Base-by-base conservation (phyloP, 2,113 vertebrate genomes). In the Uria lomvia region DNA sequence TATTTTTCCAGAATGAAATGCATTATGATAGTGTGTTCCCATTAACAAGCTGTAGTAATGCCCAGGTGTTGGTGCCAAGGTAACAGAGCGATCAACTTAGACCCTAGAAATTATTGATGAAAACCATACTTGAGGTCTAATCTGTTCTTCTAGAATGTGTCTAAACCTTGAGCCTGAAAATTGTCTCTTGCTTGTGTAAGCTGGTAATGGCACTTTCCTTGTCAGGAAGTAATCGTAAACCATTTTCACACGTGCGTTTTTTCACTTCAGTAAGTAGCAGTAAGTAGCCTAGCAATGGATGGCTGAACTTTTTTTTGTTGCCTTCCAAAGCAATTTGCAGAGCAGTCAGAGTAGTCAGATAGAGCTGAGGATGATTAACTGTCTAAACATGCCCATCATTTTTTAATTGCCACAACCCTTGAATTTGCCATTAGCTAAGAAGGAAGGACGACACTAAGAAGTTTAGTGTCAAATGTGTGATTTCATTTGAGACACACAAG, bases 401-500 rank as follows among this genome's bases (percentile, higher is more conserved):
- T 97, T 89, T 92, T 88, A 97, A 91, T 97, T 95, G 83, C 16
- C 58, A 71, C 81, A 9, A 4, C 71, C 91, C 94, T 67, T 97
- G 96, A 85, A 81, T 92, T 94, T 71, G 66, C 53, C 83, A 67
- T 95, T 87, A 93, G 86, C 77, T 89, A 94, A 90, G 63, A 82
- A 91, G 72, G 78, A 74, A 26, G 30, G 20, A 92, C 55, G 50
- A 22, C 40, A 13, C 40, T 42, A 42, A 96, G 86, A 77, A 66
- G 47, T 76, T 94, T 88, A 26, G 32, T 75, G 59, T 84, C 47
- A 76, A 38, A 73, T 18, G 11, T 22, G n/a, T 73, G 73, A 75
- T 94, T 97, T 82, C 74, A 22, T 74, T 29, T 50, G 67, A 96
- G 80, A 88, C 68, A 68, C 20, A 68, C 13, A 58, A 81, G 45